A percentile compares a stretch with the other conserved stretches of the same genome.
Conservation (phyloP, 2,113 vertebrate genomes). For the Vulpes vulpes region DNA sequence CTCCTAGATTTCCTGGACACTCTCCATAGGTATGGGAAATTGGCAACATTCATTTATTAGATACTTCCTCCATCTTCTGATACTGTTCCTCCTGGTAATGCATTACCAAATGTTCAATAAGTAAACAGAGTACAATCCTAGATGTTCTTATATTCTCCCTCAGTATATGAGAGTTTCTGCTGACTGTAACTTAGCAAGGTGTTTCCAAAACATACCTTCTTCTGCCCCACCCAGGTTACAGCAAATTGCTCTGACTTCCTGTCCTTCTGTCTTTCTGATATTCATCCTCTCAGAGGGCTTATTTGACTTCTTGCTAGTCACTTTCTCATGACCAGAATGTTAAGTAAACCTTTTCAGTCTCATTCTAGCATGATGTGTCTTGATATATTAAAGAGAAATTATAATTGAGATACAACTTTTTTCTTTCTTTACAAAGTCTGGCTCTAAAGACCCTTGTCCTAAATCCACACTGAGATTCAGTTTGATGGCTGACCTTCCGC, state of each 20-base stretch:
- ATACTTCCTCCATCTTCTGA: background rate
- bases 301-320: background rate
- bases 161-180: background rate
- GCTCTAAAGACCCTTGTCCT: background rate
- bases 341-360: background rate
- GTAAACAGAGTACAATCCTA: background rate
- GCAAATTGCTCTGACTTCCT: background rate
- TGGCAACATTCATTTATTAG: background rate
- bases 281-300: background rate
- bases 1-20: background rate
- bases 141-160: background rate
- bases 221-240: background rate
- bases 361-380: background rate
- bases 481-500: background rate
- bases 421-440: background rate
- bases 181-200: background rate
- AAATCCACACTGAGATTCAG: background rate
- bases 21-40: background rate
- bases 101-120: background rate
- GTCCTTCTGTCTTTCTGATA: background rate
- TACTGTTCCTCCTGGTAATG: background rate
- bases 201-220: background rate
- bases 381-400: background rate
- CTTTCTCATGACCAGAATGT: background rate
- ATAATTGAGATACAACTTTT: background rate